These are phyloP conservation scores for Oreochromis aureus DNA, from an alignment of 2,113 vertebrate genomes.

Conservation along the genomic window DNA sequence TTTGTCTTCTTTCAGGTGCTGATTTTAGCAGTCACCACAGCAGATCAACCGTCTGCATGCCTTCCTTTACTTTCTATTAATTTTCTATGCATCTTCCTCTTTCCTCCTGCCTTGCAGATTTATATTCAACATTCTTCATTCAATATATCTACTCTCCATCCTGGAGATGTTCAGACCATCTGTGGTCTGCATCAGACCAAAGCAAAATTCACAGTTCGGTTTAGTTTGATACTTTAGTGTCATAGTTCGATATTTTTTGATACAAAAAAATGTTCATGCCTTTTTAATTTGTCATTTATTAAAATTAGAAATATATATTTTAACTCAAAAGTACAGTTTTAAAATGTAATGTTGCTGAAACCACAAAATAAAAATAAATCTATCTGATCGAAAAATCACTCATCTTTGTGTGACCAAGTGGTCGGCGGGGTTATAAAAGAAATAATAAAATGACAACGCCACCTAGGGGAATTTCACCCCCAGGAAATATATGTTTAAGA, in stretches of 20 bases:
- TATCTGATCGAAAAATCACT: neutral
- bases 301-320: neutral
- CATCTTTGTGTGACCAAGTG: no score
- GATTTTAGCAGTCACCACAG: neutral
- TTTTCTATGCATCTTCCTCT: neutral
- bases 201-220: neutral
- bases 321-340: neutral
- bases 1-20: neutral
- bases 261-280: neutral
- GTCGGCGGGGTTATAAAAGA: no score
- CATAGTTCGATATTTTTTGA: neutral
- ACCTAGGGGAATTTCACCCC: no score
- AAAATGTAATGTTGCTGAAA: neutral
- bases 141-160: no score
- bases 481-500: no score
- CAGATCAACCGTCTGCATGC: no score
- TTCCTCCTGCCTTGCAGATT: no score
- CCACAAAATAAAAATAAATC: neutral
- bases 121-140: no score
- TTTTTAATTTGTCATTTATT: neutral
- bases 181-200: no score
- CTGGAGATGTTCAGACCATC: no score
- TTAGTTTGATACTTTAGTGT: neutral
- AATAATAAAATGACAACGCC: no score
- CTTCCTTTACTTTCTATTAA: neutral